Base-by-base conservation (phyloP, 53 echinoderm and acorn worm genomes). In the Actinopyga echinites region DNA sequence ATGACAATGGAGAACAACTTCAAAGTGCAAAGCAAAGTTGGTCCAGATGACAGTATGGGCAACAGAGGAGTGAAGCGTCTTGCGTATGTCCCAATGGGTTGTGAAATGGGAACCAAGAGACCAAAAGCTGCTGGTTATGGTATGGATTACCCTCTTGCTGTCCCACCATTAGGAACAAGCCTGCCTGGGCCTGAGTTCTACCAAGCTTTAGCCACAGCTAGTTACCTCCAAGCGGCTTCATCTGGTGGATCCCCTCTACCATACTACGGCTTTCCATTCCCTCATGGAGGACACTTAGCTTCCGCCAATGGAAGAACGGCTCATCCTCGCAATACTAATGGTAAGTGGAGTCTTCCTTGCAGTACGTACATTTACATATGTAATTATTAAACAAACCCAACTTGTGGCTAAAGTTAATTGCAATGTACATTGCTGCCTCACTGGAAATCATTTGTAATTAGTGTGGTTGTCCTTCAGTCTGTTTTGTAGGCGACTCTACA, bases 1-100 rank as follows among this genome's bases (percentile, higher is more conserved):
- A 65, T 92, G 17, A 82, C 90, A 36, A 83, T 92, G 58, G 99
- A 99, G 33, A 99, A 92, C 77, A 94, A 75, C 53, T 85, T 99
- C 45, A 94, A 93, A 85, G 89, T 92, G 15, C 99, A 94, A 45
- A 86, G 74, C 49, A 67, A 22, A 25, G 43, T 44, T 30, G 49
- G 28, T 29, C n/a, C 42, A 19, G 62, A 38, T 32, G 81, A 61
- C 8, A 42, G 79, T 23, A 71, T 71, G 38, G 3, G 24, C 29
- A 77, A 30, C 56, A 53, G 77, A 31, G 77, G 77, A 56, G 28
- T 77, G 5, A 87, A 84, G 38, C 85, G 80, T 74, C 79, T 89
- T 85, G 65, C 89, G 56, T 89, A 89, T 34, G 67, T 78, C 40
- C 85, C 74, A 32, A 31, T 60, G 21, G 57, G 63, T 4, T 60